Base-by-base conservation (phyloP, 2,888 invertebrate species). In the Philopedon plagiatum region DNA sequence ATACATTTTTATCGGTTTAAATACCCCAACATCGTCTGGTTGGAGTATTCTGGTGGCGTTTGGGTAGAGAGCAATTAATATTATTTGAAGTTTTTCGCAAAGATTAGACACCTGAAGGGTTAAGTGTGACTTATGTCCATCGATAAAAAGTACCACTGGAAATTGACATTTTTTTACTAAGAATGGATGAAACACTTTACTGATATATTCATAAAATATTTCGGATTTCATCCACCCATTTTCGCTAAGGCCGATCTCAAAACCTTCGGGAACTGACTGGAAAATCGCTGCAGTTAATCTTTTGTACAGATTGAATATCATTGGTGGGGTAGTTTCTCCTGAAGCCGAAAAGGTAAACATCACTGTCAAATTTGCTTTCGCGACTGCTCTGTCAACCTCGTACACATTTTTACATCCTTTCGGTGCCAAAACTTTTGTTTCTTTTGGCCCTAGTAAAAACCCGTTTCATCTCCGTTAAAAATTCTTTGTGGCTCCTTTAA, bases 271-370 rank as follows among this genome's bases (percentile, higher is more conserved):
- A n/a, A 68, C 51, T 13, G 34, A 58, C 5, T n/a, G 4, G n/a
- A 32, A 11, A 32, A 73, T 56, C 34, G 39, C 54, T 9, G 62
- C 26, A 13, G 57, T 62, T 0, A 71, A 11, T 34, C 70, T 5
- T 13, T 64, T 66, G 15, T 71, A 57, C 2, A 60, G 63, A 39
- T 63, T 54, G 8, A n/a, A n/a, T 15, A 71, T 56, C 37, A 66
- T 32, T 2, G 56, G 66, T 62, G 61, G 71, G 13, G 39, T 32
- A 13, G 62, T 44, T 5, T 71, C 54, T 21, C 78, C 79, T 37
- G 68, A 62, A 57, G 79, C 79, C 34, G 79, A 78, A 60, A 80
- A 80, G 3, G 77, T 77, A 64, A 80, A 77, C 78, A 79, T 78
- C 0, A 79, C 79, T 19, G 79, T 80, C 46, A 79, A 70, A 21